Percentiles rank a stretch among this genome's conserved stretches.
phyloP scores from a whole-genome alignment of 2,888 invertebrate species.

The Latheticus oryzae region DNA sequence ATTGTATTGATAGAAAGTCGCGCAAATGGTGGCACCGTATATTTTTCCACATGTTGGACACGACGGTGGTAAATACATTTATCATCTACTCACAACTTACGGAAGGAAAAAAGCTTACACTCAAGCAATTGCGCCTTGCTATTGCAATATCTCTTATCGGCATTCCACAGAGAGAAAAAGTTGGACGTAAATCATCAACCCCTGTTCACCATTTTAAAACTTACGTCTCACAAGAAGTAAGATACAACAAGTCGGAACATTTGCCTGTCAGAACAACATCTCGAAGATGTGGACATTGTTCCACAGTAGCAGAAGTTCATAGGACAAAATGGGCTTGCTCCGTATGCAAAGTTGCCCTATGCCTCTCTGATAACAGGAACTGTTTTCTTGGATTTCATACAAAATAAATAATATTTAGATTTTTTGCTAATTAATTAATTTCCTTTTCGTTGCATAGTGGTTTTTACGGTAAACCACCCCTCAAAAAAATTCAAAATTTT shows the following conservation, averaged over 20 bases:
- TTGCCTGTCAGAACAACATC: constrained; percentile 11
- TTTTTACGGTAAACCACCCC: too few relatives aligned
- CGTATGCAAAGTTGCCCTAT: constrained; percentile 19
- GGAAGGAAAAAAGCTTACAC: constrained; percentile 13
- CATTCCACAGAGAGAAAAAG: too few relatives aligned
- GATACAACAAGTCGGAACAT: constrained; percentile 16
- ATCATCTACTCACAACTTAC: constrained; percentile 37
- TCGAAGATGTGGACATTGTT: constrained; percentile 12
- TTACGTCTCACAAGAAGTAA: constrained; percentile 2
- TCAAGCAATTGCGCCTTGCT: constrained; percentile 42
- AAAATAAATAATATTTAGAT: neutral
- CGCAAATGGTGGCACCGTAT: constrained; percentile 56
- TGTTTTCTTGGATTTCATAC: constrained; percentile 5
- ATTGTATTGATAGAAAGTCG: constrained; percentile 54
- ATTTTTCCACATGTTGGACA: constrained; percentile 51
- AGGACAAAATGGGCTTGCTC: constrained; percentile 18
- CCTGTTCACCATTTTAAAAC: neutral
- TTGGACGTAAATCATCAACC: constrained; percentile 13
- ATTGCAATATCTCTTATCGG: constrained; percentile 39
- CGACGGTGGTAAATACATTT: constrained; percentile 49
- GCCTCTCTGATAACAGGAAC: constrained; percentile 8
- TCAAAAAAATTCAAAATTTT: too few relatives aligned
- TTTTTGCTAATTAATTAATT: too few relatives aligned
- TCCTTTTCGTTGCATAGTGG: too few relatives aligned
- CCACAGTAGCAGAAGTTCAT: constrained; percentile 2